These are phyloP conservation scores for Heterotis niloticus DNA, from an alignment of 2,113 vertebrate species.

Conservation along the genomic window DNA sequence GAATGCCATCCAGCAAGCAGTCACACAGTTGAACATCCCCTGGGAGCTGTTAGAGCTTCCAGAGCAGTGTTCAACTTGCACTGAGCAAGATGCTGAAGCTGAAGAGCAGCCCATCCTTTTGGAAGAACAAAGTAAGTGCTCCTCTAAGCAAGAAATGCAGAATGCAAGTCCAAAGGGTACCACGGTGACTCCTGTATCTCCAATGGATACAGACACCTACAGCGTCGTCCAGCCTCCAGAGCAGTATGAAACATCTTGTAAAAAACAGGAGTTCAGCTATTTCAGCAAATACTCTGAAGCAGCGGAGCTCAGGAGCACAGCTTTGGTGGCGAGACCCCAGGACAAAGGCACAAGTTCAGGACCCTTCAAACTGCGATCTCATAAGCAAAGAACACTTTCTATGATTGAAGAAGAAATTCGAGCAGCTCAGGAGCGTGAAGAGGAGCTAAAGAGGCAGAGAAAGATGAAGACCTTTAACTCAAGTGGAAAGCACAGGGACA, in stretches of 20 bases:
- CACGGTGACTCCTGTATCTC: conserved; percentile 49
- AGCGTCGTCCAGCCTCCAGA: conserved; percentile 46
- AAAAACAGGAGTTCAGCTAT: conserved; percentile 81
- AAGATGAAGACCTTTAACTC: conserved; percentile 59
- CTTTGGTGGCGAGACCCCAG: conserved; percentile 71
- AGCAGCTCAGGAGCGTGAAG: conserved; percentile 92
- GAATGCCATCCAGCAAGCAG: conserved; percentile 85
- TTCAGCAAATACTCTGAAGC: conserved; percentile 96
- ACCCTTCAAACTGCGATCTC: conserved; percentile 89
- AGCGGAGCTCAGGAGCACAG: conserved; percentile 88
- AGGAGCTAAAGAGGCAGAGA: conserved; percentile 88
- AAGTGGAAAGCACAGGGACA: conserved; percentile 67
- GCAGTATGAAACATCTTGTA: conserved; percentile 71
- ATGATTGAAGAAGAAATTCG: conserved; percentile 99
- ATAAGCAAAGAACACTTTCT: conserved; percentile 90
- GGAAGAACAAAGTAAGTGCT: conserved; percentile 47
- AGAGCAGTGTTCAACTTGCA: conserved; percentile 36
- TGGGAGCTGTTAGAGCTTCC: conserved; percentile 46
- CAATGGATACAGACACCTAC: conserved; percentile 53
- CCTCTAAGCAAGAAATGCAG: conserved; percentile 69
- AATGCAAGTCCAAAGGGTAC: conserved; percentile 54
- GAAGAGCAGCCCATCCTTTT: conserved; percentile 34
- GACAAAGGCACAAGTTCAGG: conserved; percentile 77
- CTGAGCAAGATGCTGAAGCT: conserved; percentile 31
- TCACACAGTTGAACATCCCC: conserved; percentile 71